Base-by-base conservation (phyloP, 2,797 vertebrate genomes). In the Numenius phaeopus region DNA sequence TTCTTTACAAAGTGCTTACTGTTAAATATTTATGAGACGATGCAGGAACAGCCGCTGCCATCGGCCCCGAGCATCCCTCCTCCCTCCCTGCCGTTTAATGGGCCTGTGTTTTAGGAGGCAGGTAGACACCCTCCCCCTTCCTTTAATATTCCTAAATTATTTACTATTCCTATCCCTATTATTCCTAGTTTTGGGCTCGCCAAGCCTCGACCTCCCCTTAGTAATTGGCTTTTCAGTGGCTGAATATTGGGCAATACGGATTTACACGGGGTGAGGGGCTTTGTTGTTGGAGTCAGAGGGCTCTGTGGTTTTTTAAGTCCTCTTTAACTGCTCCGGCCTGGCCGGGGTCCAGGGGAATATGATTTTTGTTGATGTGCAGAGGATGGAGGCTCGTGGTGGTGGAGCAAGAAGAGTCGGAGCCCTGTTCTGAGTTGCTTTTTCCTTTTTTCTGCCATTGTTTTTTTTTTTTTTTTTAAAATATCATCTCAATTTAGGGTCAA, bases 1-100 rank as follows among this genome's bases (percentile, higher is more conserved):
- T 95, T 97, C 95, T 97, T 97, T 95, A 96, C 97, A 95, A 96
- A 97, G 94, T 70, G 95, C 94, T 96, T 58, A 2, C 81, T 80
- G 75, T 98, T 98, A 98, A 98, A 98, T 98, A 98, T 98, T 97
- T 85, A 98, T 97, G 97, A 98, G 92, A 49, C 23, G 4, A 88
- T 19, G 89, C 83, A 30, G 72, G 95, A 95, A 30, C 89, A 69
- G 65, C 69, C 81, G 3, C 39, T 30, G 54, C 84, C 83, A 8
- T 69, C 39, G 84, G 70, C 90, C 72, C 2, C 4, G 65, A 96
- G 71, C 61, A 44, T 83, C 26, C 34, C 11, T 57, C 75, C 54
- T 55, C 54, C 57, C 91, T 78, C 49, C 61, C 37, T 6, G 58
- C 4, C 21, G 39, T 46, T 10, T 46, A 11, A 52, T 4, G 37